Conservation (phyloP, 2,113 vertebrate species). For the Delphinapterus leucas region DNA sequence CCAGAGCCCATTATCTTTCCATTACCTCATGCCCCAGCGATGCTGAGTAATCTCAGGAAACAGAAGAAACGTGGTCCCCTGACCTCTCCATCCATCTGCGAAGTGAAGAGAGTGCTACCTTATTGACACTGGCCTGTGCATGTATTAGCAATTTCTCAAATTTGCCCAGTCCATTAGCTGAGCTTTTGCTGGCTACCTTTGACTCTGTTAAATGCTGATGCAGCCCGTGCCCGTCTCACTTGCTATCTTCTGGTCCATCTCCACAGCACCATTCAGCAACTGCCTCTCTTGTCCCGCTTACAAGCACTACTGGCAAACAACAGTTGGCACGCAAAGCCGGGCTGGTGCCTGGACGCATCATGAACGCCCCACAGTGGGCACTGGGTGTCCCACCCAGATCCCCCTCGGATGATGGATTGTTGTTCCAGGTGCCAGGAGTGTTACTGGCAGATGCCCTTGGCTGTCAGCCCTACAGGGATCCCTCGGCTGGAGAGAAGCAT, state of each 20-base stretch:
- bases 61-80: neutral
- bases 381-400: neutral
- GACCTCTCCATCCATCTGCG: neutral
- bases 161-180: conserved; percentile 32
- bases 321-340: neutral
- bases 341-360: neutral
- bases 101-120: neutral
- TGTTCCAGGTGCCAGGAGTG: neutral
- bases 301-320: neutral
- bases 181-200: neutral
- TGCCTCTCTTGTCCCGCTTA: neutral
- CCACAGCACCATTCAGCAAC: neutral
- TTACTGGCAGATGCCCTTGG: neutral
- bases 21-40: conserved; percentile 31
- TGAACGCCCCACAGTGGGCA: fast-evolving
- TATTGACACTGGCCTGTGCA: neutral
- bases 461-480: neutral
- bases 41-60: neutral
- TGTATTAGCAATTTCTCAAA: conserved; percentile 30
- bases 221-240: too few species aligned
- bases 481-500: neutral
- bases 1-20: conserved; percentile 55
- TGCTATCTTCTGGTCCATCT: neutral
- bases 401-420: neutral
- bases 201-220: neutral